These are phyloP conservation scores for Bombus pyrosoma DNA, from an alignment of 1,140 invertebrate species.

Conservation along the genomic window DNA sequence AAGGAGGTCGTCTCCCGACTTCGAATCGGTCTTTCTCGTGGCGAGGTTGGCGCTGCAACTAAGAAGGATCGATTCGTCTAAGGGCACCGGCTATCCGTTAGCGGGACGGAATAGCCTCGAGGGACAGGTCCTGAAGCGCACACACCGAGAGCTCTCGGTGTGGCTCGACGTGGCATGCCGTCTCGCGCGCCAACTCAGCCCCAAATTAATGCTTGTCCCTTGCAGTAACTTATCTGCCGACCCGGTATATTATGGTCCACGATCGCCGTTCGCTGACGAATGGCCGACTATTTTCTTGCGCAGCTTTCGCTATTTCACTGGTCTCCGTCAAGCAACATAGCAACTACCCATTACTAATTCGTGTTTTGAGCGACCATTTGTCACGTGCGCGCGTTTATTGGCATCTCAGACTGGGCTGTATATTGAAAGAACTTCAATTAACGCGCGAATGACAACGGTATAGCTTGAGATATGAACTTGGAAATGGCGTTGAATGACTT, in stretches of 20 bases:
- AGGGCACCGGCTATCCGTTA: conserved; percentile 77
- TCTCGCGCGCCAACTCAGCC: conserved; percentile 71
- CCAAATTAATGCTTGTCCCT: conserved; percentile 79
- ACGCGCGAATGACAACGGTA: no score
- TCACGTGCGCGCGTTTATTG: not conserved
- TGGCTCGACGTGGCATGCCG: conserved; percentile 57
- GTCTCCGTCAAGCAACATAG: not conserved
- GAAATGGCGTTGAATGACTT: not conserved
- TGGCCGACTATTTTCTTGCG: conserved; percentile 71
- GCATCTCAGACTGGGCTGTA: not conserved
- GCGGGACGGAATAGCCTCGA: conserved; percentile 76
- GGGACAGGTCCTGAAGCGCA: conserved; percentile 74
- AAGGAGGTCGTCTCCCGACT: not conserved
- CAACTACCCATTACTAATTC: not conserved
- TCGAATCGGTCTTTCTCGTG: conserved; percentile 24
- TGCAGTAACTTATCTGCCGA: conserved; percentile 77
- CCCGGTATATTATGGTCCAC: conserved; percentile 74
- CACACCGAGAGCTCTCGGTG: conserved; percentile 48
- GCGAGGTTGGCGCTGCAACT: conserved; percentile 43
- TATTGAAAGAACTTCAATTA: not conserved
- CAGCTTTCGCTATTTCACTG: conserved; percentile 62
- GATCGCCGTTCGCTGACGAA: conserved; percentile 75
- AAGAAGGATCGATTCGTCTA: conserved; percentile 77
- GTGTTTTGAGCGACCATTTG: conserved; percentile 7
- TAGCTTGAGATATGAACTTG: not conserved